Conservation (phyloP, 92 coral and sea anemone genomes). For the Palythoa grandis region DNA sequence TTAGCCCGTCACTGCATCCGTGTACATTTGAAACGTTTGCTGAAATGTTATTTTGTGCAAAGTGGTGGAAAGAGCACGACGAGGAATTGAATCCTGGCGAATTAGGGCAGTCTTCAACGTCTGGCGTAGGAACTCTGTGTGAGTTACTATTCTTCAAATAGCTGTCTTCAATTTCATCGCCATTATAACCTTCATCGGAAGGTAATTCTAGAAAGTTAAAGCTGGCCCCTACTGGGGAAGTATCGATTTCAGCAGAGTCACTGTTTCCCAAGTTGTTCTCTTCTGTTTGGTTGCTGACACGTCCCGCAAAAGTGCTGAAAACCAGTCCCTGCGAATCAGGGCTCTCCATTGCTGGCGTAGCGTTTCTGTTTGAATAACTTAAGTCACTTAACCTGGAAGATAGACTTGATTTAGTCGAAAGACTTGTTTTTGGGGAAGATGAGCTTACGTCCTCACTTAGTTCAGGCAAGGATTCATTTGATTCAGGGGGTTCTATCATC, state of each 20-base stretch:
- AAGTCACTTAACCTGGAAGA: not conserved
- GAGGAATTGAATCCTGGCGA: not conserved
- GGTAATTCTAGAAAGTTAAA: not conserved
- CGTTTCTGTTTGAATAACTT: not conserved
- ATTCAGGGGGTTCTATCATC: not conserved
- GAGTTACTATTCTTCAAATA: not conserved
- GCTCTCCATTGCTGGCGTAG: not conserved
- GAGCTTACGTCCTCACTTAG: not conserved
- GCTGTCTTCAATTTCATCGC: not conserved
- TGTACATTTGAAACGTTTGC: not conserved
- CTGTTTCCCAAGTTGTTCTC: not conserved
- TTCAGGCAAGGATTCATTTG: not conserved
- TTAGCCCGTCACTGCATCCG: not conserved
- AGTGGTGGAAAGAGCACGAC: not conserved
- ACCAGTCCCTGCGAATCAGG: not conserved
- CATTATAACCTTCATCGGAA: not conserved
- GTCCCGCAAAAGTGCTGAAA: not conserved
- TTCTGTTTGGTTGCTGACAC: not conserved
- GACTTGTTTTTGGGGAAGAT: not conserved
- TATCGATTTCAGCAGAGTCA: not conserved
- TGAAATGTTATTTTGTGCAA: not conserved
- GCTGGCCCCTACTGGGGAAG: not conserved
- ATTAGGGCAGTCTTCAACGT: not conserved
- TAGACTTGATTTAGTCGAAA: not conserved
- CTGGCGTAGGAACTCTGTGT: not conserved